These are phyloP conservation scores for Silurus glanis DNA, from an alignment of 2,113 vertebrate genomes.

Conservation along the genomic window DNA sequence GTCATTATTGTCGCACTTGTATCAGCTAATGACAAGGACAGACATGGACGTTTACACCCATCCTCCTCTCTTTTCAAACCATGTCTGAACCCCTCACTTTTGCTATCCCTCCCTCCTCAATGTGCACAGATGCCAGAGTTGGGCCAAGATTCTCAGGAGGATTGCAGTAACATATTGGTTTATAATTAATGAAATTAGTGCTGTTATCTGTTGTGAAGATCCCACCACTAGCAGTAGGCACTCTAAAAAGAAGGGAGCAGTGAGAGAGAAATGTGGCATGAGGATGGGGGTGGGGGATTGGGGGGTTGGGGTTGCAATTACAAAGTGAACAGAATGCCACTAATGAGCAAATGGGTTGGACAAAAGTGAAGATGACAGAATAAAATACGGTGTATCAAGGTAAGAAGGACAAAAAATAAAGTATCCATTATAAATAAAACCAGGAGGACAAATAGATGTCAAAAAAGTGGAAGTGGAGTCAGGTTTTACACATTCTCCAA, in stretches of 20 bases:
- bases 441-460: constrained; percentile 42
- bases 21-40: constrained; percentile 45
- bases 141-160: constrained; percentile 83
- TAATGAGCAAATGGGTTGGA: constrained; percentile 48
- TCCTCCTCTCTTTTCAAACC: constrained; percentile 30
- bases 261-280: constrained; percentile 3
- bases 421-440: neutral
- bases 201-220: constrained; percentile 90
- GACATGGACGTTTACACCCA: constrained; percentile 1
- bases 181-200: constrained; percentile 96
- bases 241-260: constrained; percentile 31
- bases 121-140: constrained; percentile 86
- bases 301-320: constrained; percentile 8
- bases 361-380: constrained; percentile 46
- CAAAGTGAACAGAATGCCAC: constrained; percentile 46
- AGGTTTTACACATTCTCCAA: neutral
- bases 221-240: constrained; percentile 61
- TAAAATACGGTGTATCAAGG: constrained; percentile 37
- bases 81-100: constrained; percentile 24
- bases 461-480: neutral
- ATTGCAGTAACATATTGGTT: constrained; percentile 91
- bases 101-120: constrained; percentile 20
- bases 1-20: constrained; percentile 1
- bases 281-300: neutral
- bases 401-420: constrained; percentile 30